Evolutionary conservation across 2,888 invertebrate genomes (phyloP), one percentile per base, ranked within the genome.

Genomic region (Cataglyphis altisquamis): DNA sequence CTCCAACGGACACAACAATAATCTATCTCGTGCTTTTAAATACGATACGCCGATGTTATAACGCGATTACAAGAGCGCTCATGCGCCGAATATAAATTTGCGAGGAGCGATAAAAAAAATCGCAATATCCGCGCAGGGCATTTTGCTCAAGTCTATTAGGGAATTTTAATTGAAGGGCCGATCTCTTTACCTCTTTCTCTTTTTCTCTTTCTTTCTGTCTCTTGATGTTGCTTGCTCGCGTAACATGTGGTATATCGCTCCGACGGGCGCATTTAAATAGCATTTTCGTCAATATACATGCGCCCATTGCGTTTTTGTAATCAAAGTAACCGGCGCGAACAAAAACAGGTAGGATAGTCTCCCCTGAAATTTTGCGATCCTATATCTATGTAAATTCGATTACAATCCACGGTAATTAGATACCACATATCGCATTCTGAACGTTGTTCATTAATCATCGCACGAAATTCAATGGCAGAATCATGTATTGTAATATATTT

Each of bases 371-470:
- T 41, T 18, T n/a, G 32, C 21, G 32, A 70, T 78, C 18, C 55
- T n/a, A 45, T 68, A n/a, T 41, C 72, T 57, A 70, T 57, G 57
- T 60, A 78, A 78, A 78, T 78, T 78, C 70, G 41, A 78, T 78
- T 70, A 78, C 32, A 60, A 41, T 52, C 21, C n/a, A 39, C 70
- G 57, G 41, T 78, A 78, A 78, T 78, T 70, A 78, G 78, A 70
- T 78, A 70, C 32, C 78, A 41, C 72, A 55, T 57, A 78, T 78
- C 78, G 32, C 78, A 70, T 78, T 68, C 29, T 68, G 15, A 57
- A 32, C 70, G 29, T 78, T 64, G 70, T 70, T 78, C 78, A 78
- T 70, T 70, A 80, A 80, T 80, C 60, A 80, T 80, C 45, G 32
- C 4, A 6, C 8, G 18, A 78, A 25, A 57, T 78, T 60, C 57